Base-by-base conservation (phyloP, 2,888 invertebrate species). In the Tiliacea aurago region DNA sequence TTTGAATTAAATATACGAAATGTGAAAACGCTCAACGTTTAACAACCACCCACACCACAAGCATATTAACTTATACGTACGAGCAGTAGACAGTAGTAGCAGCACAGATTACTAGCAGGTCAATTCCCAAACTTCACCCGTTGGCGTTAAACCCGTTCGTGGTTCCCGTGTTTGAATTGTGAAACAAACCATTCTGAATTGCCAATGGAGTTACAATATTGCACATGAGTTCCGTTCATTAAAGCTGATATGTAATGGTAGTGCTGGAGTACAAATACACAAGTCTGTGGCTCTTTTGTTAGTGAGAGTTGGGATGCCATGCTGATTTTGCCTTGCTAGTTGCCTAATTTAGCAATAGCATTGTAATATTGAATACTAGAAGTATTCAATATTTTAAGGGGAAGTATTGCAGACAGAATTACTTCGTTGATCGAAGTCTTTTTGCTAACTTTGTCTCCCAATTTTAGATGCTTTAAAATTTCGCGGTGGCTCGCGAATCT, bases 171-270 rank as follows among this genome's bases (percentile, higher is more conserved):
- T 70, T 64, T 81, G 76, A 56, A 72, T 56, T 37, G 69, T 74
- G 61, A 78, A 83, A 65, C 68, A 73, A 74, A 73, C 56, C 69
- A 64, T 67, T 64, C 63, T 28, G 41, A 49, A 70, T 78, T 49
- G 43, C 33, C 69, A 56, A 72, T 64, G 62, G 45, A 69, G 67
- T 74, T 61, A 74, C 63, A 73, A 28, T 61, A 73, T 80, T 74
- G 66, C 66, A 56, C 53, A 64, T 49, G 56, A 75, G 56, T 55
- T 73, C n/a, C 55, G 62, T 65, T 76, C 63, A 82, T 79, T 71
- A 67, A 63, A 55, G 47, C 68, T 74, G 72, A 78, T 56, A 49
- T 41, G 53, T 76, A 45, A 66, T 49, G 23, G 28, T 49, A 33
- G 47, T 37, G n/a, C 47, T 41, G 45, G 33, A 53, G 51, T 23